Evolutionary conservation across 37 sponge, comb jelly and placozoan genomes (phyloP).

Genomic region (Cladorhizidae sp.): DNA sequence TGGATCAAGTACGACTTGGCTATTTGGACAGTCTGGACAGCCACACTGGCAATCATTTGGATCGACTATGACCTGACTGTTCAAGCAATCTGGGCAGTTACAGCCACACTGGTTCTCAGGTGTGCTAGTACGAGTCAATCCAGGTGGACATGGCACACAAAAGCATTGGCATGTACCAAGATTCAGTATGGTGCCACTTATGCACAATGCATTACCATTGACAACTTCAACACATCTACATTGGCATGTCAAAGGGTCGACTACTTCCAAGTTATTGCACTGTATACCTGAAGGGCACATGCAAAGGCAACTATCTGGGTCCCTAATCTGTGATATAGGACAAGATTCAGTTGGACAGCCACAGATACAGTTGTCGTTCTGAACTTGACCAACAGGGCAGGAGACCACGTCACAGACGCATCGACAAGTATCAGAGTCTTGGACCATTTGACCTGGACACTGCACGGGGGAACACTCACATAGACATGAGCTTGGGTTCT

Average conservation of each 20-base stretch:
- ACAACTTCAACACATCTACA: slow-evolving; percentile 8
- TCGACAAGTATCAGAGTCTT: slow-evolving; percentile 42
- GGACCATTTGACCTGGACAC: slow-evolving; percentile 10
- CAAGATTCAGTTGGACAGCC: slow-evolving; percentile 24
- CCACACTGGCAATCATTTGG: slow-evolving; percentile 25
- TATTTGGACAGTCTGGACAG: slow-evolving; percentile 6
- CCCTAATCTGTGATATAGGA: slow-evolving; percentile 16
- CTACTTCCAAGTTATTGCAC: neutral
- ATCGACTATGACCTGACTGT: neutral
- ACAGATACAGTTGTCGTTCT: slow-evolving; percentile 27
- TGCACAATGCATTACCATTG: neutral
- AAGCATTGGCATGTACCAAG: slow-evolving; percentile 11
- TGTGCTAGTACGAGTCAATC: neutral
- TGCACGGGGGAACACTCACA: slow-evolving; percentile 20
- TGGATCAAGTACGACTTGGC: neutral
- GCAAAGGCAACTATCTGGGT: slow-evolving; percentile 33
- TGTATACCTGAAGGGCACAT: slow-evolving; percentile 1
- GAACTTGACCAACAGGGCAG: slow-evolving; percentile 27
- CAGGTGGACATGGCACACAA: neutral
- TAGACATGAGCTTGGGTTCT: slow-evolving; percentile 16
- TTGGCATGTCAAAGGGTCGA: slow-evolving; percentile 26
- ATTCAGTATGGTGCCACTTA: neutral
- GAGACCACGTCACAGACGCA: slow-evolving; percentile 23
- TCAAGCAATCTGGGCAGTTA: slow-evolving; percentile 2
- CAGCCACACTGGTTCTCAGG: slow-evolving; percentile 9